phyloP scores from a whole-genome alignment of 2,797 vertebrate species.

The Delichon dasypus region DNA sequence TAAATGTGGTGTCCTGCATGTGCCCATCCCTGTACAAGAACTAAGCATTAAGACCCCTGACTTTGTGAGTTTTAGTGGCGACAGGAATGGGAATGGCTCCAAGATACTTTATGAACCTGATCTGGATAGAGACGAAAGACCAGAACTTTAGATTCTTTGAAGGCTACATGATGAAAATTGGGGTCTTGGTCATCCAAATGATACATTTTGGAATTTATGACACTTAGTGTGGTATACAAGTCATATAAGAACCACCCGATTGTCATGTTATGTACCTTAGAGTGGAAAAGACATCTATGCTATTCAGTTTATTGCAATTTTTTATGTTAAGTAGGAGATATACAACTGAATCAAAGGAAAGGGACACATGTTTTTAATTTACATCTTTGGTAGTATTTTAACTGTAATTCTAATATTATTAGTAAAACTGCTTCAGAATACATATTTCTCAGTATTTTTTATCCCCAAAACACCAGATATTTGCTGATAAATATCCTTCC shows the following conservation, averaged over 20 bases:
- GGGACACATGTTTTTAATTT: neutral
- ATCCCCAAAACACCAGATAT: neutral
- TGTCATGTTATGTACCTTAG: neutral
- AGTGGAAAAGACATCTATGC: neutral
- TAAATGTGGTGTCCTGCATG: accelerated
- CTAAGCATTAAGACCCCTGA: neutral
- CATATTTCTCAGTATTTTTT: neutral
- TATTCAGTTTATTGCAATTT: neutral
- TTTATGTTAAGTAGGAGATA: neutral
- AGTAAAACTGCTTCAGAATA: neutral
- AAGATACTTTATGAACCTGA: neutral
- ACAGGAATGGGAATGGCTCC: neutral
- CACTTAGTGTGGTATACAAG: accelerated
- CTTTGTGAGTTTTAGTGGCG: accelerated
- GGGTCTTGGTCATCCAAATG: accelerated
- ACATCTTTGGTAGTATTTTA: neutral
- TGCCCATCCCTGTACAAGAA: accelerated
- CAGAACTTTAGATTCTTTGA: neutral
- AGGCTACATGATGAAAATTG: neutral
- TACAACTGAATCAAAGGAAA: neutral
- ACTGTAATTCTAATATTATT: neutral
- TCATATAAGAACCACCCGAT: accelerated
- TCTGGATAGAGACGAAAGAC: neutral
- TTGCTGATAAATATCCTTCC: neutral
- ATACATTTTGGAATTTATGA: neutral